Percentiles rank a stretch among this genome's conserved stretches.
Evolutionary conservation across 2,113 vertebrate genomes (phyloP).

Genomic region (Equus przewalskii): DNA sequence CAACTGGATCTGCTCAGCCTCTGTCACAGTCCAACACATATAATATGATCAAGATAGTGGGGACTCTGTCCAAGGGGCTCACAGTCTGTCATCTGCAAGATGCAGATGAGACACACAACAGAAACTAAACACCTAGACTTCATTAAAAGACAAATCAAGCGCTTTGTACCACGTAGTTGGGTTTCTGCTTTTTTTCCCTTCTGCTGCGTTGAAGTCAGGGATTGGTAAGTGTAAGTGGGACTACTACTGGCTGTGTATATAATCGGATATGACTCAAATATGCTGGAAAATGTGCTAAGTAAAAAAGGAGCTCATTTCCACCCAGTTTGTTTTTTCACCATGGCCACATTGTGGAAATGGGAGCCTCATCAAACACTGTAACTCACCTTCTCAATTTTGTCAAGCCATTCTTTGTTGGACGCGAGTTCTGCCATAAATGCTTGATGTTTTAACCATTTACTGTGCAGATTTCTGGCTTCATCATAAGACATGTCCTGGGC

Average conservation of each 20-base stretch:
- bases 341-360: rapidly evolving
- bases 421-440: conserved; percentile 98
- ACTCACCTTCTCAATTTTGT: conserved; percentile 97
- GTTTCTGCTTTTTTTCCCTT: background rate
- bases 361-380: rapidly evolving
- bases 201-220: background rate
- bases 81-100: background rate
- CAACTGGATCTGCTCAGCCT: background rate
- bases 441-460: conserved; percentile 98
- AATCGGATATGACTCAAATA: background rate
- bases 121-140: background rate
- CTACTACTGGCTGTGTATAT: background rate
- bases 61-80: background rate
- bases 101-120: background rate
- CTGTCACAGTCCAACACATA: background rate
- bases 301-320: background rate
- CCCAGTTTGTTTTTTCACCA: background rate
- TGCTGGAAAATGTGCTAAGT: background rate
- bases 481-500: conserved; percentile 99
- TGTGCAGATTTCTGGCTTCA: conserved; percentile 98
- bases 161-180: background rate
- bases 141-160: background rate
- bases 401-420: conserved; percentile 99
- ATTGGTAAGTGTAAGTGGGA: background rate
- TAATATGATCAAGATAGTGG: background rate